These are phyloP conservation scores for Candidula unifasciata DNA, from an alignment of 2,888 invertebrate genomes.

Conservation along the genomic window DNA sequence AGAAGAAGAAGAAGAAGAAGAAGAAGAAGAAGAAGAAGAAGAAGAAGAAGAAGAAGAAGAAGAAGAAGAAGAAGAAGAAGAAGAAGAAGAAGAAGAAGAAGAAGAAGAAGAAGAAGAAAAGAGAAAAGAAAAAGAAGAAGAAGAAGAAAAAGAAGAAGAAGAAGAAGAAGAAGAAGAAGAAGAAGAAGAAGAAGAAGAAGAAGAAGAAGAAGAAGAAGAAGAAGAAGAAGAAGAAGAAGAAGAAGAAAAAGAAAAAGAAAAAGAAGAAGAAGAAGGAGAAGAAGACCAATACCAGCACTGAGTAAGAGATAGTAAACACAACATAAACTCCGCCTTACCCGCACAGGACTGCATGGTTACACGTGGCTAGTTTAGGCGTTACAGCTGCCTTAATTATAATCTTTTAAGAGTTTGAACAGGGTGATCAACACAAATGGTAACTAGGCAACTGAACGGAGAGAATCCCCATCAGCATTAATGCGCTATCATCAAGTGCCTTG, in stretches of 20 bases:
- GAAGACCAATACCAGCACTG: no score
- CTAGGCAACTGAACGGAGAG: no score
- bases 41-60: neutral
- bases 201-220: constrained; percentile 21
- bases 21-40: neutral
- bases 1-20: constrained; percentile 14
- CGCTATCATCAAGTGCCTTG: no score
- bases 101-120: neutral
- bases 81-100: neutral
- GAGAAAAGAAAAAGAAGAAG: neutral
- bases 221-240: constrained; percentile 21
- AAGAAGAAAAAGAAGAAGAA: constrained; percentile 45
- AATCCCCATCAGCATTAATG: no score
- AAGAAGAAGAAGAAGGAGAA: constrained; percentile 16
- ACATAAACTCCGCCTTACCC: neutral
- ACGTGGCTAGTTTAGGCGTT: no score
- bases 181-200: constrained; percentile 9
- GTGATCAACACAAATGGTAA: no score
- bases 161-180: constrained; percentile 53
- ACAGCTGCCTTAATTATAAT: no score
- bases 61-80: no score
- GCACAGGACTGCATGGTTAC: no score
- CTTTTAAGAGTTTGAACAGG: no score
- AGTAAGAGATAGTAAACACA: neutral
- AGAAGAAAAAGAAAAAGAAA: constrained; percentile 13